phyloP scores from a whole-genome alignment of 2,113 vertebrate genomes.

The Vanacampus margaritifer region DNA sequence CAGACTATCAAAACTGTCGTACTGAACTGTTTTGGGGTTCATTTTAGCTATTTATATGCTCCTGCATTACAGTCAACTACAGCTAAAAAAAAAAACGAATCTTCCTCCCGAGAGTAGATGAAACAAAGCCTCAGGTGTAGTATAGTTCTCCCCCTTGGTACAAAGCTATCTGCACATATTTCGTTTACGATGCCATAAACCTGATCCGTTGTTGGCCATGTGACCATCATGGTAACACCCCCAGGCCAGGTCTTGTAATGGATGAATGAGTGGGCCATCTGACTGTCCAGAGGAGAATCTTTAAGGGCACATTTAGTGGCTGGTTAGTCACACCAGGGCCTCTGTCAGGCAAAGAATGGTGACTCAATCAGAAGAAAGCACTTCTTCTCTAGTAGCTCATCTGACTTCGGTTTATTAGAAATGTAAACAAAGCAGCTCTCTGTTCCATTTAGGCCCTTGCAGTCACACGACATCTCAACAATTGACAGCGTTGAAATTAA shows the following conservation, averaged over 20 bases:
- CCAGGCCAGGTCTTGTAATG: slow-evolving; percentile 9
- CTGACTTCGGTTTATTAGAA: slow-evolving; percentile 22
- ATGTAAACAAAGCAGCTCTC: slow-evolving; percentile 38
- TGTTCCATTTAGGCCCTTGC: slow-evolving; percentile 14
- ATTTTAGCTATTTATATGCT: not conserved
- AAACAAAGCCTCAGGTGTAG: not conserved
- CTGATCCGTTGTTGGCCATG: slow-evolving; percentile 11
- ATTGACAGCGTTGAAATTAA: slow-evolving; percentile 30
- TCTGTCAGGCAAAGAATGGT: slow-evolving; percentile 8
- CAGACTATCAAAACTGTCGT: slow-evolving; percentile 12
- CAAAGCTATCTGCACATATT: slow-evolving; percentile 35
- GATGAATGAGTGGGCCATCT: slow-evolving; percentile 12
- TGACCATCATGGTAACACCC: slow-evolving; percentile 33
- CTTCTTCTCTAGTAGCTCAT: slow-evolving; percentile 27
- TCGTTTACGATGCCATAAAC: slow-evolving; percentile 11
- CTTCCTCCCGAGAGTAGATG: not conserved
- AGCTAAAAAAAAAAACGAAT: not conserved
- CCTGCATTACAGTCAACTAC: not conserved
- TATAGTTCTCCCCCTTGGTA: not conserved
- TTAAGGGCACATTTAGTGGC: slow-evolving; percentile 29
- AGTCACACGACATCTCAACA: slow-evolving; percentile 41
- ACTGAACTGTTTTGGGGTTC: not conserved
- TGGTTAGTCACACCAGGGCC: slow-evolving; percentile 23
- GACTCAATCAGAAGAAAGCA: slow-evolving; percentile 28
- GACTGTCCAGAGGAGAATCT: slow-evolving; percentile 12